Evolutionary conservation across 2,113 vertebrate genomes (phyloP).

Genomic region (Monopterus albus): DNA sequence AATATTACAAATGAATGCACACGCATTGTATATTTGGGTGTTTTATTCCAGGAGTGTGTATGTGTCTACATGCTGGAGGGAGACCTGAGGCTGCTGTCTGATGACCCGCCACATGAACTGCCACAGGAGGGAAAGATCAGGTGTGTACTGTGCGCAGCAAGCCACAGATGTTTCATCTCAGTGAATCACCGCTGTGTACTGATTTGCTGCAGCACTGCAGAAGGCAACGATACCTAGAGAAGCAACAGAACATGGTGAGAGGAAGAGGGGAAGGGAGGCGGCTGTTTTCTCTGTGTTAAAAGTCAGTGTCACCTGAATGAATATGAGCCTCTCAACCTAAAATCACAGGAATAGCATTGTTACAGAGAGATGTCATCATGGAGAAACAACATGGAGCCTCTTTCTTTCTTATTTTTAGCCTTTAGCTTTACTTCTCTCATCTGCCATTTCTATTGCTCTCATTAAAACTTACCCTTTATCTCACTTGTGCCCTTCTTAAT

Average conservation of each 20-base stretch:
- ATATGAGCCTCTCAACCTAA: conserved; percentile 14
- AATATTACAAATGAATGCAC: conserved; percentile 29
- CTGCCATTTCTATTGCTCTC: background rate
- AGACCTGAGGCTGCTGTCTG: conserved; percentile 85
- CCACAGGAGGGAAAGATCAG: conserved; percentile 86
- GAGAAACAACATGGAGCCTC: background rate
- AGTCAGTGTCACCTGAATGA: conserved; percentile 52
- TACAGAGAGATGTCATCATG: conserved; percentile 20
- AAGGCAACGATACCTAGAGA: conserved; percentile 10
- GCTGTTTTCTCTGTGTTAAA: conserved; percentile 40
- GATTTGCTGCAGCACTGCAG: conserved; percentile 33
- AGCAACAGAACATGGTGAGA: conserved; percentile 7
- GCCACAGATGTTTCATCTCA: conserved; percentile 24
- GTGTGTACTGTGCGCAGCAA: conserved; percentile 57
- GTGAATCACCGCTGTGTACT: conserved; percentile 22
- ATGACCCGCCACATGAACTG: conserved; percentile 88
- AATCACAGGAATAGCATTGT: conserved; percentile 22
- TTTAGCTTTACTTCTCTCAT: background rate
- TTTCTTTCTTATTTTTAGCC: conserved; percentile 7
- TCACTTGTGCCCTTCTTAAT: conserved; percentile 8
- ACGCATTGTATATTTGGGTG: conserved; percentile 24
- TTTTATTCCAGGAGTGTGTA: conserved; percentile 85
- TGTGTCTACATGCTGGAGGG: conserved; percentile 90
- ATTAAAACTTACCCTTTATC: conserved; percentile 18
- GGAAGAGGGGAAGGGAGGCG: background rate